A percentile compares a stretch with the other conserved stretches of the same genome.
These are phyloP conservation scores for Elmis aenea DNA, from an alignment of 2,888 invertebrate genomes.

Conservation along the genomic window DNA sequence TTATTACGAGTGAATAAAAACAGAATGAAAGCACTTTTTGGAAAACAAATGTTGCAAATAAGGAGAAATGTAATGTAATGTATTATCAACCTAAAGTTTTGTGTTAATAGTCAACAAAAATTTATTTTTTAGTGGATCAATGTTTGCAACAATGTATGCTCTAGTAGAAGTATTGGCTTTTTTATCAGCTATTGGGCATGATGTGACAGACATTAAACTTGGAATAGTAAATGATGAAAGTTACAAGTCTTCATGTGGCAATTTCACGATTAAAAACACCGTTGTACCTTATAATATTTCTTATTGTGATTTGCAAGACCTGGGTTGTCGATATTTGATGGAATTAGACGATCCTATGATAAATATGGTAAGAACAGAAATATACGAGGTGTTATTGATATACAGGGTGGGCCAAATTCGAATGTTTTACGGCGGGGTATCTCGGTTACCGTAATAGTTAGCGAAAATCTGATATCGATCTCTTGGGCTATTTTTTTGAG, in stretches of 20 bases:
- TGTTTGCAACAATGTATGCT: slow-evolving; percentile 79
- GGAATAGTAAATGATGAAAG: slow-evolving; percentile 78
- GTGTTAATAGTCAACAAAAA: not conserved
- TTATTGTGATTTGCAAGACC: slow-evolving; percentile 51
- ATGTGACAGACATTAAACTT: slow-evolving; percentile 65
- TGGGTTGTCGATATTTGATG: slow-evolving; percentile 60
- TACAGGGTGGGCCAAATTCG: no score
- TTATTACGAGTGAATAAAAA: not conserved
- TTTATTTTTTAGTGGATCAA: slow-evolving; percentile 60
- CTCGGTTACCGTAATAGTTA: no score
- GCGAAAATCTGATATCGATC: no score
- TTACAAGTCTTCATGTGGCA: slow-evolving; percentile 31
- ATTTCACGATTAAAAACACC: slow-evolving; percentile 34
- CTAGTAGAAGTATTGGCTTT: slow-evolving; percentile 75
- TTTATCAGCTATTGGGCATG: slow-evolving; percentile 73
- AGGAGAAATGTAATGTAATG: slow-evolving; percentile 10
- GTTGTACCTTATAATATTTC: slow-evolving; percentile 42
- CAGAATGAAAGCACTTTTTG: no score
- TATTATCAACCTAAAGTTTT: slow-evolving; percentile 7
- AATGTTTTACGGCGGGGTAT: no score
- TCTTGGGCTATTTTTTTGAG: no score
- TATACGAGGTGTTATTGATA: no score
- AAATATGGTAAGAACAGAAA: slow-evolving; percentile 45
- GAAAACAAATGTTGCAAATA: no score
- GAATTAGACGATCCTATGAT: slow-evolving; percentile 56